Percentiles rank a stretch among this genome's conserved stretches.
These are phyloP conservation scores for Nephila pilipes DNA, from an alignment of 1,140 invertebrate species.

Conservation along the genomic window DNA sequence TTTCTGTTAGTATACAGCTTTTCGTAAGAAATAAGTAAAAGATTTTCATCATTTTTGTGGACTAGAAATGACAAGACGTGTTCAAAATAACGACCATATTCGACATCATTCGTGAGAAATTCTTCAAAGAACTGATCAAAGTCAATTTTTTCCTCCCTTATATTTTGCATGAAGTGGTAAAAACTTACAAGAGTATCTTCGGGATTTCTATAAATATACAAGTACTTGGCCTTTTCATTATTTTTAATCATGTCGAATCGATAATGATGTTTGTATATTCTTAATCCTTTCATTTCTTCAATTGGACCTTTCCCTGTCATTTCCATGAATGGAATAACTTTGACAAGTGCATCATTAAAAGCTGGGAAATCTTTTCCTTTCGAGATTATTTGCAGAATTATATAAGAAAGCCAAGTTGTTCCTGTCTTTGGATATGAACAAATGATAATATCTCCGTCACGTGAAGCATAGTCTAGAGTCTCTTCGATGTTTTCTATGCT, in stretches of 20 bases:
- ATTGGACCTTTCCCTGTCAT: constrained; percentile 45
- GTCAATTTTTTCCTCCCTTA: background rate
- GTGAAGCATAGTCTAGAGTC: constrained; percentile 57
- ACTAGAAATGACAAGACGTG: background rate
- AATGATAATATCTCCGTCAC: constrained; percentile 77
- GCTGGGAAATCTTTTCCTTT: constrained; percentile 45
- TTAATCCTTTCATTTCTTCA: background rate
- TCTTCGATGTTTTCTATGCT: constrained; percentile 57
- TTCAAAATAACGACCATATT: background rate
- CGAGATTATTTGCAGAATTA: constrained; percentile 62
- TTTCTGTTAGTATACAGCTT: background rate
- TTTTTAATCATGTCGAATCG: constrained; percentile 86
- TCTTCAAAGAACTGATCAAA: constrained; percentile 75
- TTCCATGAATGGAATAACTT: constrained; percentile 66
- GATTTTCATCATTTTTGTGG: background rate
- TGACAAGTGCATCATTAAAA: constrained; percentile 14
- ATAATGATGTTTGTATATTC: constrained; percentile 86
- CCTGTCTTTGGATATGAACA: constrained; percentile 78
- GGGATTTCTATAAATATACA: constrained; percentile 11
- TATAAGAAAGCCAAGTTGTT: constrained; percentile 78
- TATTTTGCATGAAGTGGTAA: constrained; percentile 27
- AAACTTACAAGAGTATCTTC: constrained; percentile 60
- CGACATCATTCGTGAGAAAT: constrained; percentile 21
- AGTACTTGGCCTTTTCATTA: constrained; percentile 80
- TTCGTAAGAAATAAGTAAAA: background rate